These are phyloP conservation scores for Xenus cinereus DNA, from an alignment of 2,113 vertebrate species.

Conservation along the genomic window DNA sequence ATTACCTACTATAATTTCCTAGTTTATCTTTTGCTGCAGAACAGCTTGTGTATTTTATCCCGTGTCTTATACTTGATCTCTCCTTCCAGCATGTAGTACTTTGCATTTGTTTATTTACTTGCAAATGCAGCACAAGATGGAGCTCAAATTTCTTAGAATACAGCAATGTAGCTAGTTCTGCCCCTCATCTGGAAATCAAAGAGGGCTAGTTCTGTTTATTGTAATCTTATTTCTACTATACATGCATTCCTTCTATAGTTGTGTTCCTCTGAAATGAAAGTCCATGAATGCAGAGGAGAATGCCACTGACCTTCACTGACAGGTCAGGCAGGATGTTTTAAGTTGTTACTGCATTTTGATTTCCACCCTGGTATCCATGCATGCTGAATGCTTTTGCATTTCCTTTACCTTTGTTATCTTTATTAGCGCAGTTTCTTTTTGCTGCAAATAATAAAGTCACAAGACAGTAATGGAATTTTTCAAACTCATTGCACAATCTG, in stretches of 20 bases:
- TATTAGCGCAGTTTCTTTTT: not conserved
- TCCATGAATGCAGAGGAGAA: not conserved
- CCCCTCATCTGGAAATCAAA: not conserved
- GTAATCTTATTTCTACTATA: not conserved
- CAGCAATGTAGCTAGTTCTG: not conserved
- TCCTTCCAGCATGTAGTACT: not conserved
- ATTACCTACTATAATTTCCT: not conserved
- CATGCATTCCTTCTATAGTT: not conserved
- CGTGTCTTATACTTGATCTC: not conserved
- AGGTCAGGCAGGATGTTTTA: not conserved
- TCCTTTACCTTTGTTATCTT: not conserved
- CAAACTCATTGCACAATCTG: not conserved
- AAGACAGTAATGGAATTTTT: conserved; percentile 7
- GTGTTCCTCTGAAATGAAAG: not conserved
- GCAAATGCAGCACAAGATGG: not conserved
- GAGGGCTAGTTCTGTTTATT: not conserved
- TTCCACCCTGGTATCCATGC: not conserved
- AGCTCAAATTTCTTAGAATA: not conserved
- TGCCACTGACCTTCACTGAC: not conserved
- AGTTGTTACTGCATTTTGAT: not conserved
- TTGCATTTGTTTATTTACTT: not conserved
- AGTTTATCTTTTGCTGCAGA: not conserved
- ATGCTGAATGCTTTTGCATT: not conserved
- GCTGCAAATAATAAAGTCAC: not conserved
- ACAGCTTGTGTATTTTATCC: not conserved